phyloP scores from a whole-genome alignment of 2,888 invertebrate species.

The Folsomia candida region DNA sequence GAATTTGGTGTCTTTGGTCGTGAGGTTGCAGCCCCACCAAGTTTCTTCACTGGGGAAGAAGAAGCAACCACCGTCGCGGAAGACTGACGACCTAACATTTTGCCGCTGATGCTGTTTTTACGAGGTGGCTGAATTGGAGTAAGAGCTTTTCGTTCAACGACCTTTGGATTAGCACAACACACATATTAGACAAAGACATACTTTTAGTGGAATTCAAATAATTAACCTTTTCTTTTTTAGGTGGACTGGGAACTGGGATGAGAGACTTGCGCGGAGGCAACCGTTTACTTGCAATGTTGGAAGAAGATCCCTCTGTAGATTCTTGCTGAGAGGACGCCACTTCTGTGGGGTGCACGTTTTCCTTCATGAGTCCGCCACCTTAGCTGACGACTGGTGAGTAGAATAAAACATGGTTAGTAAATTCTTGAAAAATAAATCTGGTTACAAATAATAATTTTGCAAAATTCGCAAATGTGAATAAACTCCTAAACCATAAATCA shows the following conservation, averaged over 20 bases:
- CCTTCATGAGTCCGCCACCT: background rate
- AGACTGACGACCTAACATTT: constrained; percentile 35
- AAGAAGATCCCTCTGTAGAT: background rate
- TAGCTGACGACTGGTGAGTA: too few relatives aligned
- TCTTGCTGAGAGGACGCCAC: background rate
- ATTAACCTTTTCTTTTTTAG: too few relatives aligned
- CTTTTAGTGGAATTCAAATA: too few relatives aligned
- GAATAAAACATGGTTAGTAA: too few relatives aligned
- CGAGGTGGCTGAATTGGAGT: background rate
- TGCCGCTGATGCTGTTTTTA: constrained; percentile 10
- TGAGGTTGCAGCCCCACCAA: constrained; percentile 6
- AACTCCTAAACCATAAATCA: too few relatives aligned
- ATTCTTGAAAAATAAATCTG: too few relatives aligned
- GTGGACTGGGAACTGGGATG: background rate
- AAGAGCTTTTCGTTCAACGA: background rate
- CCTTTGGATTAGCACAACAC: background rate
- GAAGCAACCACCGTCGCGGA: background rate
- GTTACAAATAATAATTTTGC: too few relatives aligned
- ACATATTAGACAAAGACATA: too few relatives aligned
- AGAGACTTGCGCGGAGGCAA: background rate
- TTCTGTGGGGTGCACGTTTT: background rate
- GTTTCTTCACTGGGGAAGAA: background rate
- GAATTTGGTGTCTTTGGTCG: background rate
- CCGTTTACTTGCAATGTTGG: too few relatives aligned
- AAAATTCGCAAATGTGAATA: too few relatives aligned